Evolutionary conservation across 2,797 vertebrate genomes (phyloP), one percentile per base, ranked within the genome.

Genomic region (Thripadectes ignobilis): DNA sequence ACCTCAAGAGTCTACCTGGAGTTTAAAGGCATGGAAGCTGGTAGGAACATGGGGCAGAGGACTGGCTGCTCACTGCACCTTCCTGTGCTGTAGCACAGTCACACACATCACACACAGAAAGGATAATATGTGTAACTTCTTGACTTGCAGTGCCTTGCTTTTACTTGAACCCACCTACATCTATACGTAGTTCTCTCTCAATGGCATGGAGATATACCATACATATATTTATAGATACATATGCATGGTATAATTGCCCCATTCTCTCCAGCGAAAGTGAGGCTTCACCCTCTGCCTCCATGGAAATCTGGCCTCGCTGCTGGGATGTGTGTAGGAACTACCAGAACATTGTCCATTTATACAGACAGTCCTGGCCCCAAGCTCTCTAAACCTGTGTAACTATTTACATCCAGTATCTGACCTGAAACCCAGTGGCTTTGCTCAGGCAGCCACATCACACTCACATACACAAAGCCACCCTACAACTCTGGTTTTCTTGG

Each of bases 51-150:
- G 0, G 0, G 8, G 89, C 57, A 84, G 80, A 94, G 89, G 18
- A 85, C 17, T n/a, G 68, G 80, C n/a, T 55, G 45, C 80, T 92
- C 29, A 0, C 7, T 83, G 32, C 69, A 86, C 39, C 38, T 57
- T 49, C 66, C 54, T 65, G 36, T 69, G 68, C 76, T 36, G 36
- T 21, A 39, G 39, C 39, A 29, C 55, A 58, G 46, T 6, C 72
- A 32, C 62, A 74, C 39, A 5, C 46, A 29, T 3, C 38, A 22
- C 48, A 39, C 1, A 3, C 39, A 59, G 21, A 81, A 58, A 1
- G 0, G 12, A 16, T 29, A 58, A 54, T 1, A 12, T 3, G 1
- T 0, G 0, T 7, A 24, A 59, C 15, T 30, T 41, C 34, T 19
- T 38, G 65, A 30, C 34, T 41, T 20, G 2, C 1, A 1, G 52